Evolutionary conservation across 1,140 invertebrate genomes (phyloP).

Genomic region (Caenorhabditis elegans): DNA sequence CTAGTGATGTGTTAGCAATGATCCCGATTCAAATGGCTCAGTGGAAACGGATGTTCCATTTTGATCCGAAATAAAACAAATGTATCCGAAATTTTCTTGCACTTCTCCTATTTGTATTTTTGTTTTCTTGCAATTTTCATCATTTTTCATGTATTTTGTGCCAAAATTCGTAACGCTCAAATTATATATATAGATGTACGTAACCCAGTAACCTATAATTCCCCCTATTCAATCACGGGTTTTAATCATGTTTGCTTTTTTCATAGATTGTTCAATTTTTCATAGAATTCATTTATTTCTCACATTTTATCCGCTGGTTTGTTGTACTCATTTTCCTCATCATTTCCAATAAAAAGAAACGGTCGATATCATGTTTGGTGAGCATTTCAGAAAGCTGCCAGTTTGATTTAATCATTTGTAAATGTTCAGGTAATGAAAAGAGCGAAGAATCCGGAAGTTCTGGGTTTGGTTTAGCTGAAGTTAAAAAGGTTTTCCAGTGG

Average conservation of each 20-base stretch:
- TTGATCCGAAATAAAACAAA: background rate
- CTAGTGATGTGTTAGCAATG: background rate
- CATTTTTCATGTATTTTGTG: too few species aligned
- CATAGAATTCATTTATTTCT: background rate
- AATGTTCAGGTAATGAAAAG: background rate
- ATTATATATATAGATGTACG: too few species aligned
- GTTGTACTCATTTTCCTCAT: slow-evolving; percentile 10
- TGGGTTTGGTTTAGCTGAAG: background rate
- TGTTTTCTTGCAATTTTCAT: background rate
- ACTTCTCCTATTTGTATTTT: background rate
- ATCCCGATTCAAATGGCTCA: slow-evolving; percentile 6
- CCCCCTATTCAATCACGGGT: background rate
- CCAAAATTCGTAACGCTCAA: too few species aligned
- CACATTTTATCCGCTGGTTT: background rate
- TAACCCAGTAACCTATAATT: background rate
- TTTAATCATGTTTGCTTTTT: background rate
- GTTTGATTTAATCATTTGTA: too few species aligned
- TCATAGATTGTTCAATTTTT: too few species aligned
- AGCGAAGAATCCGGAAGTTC: background rate
- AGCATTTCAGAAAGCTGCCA: too few species aligned
- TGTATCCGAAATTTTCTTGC: background rate
- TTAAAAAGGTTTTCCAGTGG: background rate
- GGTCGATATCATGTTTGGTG: background rate
- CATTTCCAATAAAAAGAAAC: background rate
- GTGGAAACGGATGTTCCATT: slow-evolving; percentile 8